Conservation (phyloP, 1,140 invertebrate species). For the Pachyrhynchus sulphureomaculatus region DNA sequence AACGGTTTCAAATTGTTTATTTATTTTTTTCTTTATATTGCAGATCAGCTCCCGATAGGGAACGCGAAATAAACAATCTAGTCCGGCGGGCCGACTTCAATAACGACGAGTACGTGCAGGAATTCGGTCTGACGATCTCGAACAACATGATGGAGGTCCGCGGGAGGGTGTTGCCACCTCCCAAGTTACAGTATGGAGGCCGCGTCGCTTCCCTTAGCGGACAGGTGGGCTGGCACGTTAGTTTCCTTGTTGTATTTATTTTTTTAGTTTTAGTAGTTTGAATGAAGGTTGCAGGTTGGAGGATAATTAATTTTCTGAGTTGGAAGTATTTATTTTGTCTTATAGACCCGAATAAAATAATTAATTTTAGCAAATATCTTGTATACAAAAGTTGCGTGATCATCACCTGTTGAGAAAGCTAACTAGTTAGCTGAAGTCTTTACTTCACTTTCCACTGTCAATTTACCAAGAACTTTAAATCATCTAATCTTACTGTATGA, state of each 20-base stretch:
- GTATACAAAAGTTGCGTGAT: too few relatives aligned
- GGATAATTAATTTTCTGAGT: background rate
- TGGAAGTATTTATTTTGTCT: too few relatives aligned
- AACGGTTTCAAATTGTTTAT: background rate
- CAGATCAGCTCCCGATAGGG: conserved; percentile 81
- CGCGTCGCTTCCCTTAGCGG: conserved; percentile 83
- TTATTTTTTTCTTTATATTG: conserved; percentile 14
- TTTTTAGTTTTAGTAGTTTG: conserved; percentile 13
- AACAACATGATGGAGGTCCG: conserved; percentile 99
- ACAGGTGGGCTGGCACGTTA: conserved; percentile 65
- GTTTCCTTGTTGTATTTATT: conserved; percentile 43
- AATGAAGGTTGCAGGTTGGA: background rate
- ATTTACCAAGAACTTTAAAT: too few relatives aligned
- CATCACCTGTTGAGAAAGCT: too few relatives aligned
- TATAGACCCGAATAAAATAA: too few relatives aligned
- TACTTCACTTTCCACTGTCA: too few relatives aligned
- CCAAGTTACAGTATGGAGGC: conserved; percentile 99
- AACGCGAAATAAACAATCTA: conserved; percentile 97
- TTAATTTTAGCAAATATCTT: too few relatives aligned
- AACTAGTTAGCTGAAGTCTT: too few relatives aligned
- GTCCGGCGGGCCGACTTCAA: conserved; percentile 98
- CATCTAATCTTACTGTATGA: too few relatives aligned
- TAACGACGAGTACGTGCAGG: conserved; percentile 97
- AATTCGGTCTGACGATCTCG: conserved; percentile 96
- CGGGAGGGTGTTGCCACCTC: conserved; percentile 93